Evolutionary conservation across 2,797 vertebrate genomes (phyloP).

Genomic region (Eleutherodactylus coqui): DNA sequence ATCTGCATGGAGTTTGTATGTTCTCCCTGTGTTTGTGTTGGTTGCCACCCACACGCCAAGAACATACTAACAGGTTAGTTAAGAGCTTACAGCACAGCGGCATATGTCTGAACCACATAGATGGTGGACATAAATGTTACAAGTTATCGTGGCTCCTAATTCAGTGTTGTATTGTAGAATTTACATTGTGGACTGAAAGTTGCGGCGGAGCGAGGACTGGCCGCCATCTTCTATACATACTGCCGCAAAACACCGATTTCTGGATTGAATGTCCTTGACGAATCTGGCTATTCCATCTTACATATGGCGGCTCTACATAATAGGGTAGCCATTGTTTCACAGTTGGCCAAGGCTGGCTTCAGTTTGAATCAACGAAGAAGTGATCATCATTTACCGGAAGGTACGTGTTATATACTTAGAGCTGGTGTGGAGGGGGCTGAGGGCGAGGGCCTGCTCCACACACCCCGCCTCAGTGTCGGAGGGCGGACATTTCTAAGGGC

Average conservation of each 20-base stretch:
- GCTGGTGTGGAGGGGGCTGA: too few relatives aligned
- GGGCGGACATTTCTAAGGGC: too few relatives aligned
- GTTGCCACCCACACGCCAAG: too few relatives aligned
- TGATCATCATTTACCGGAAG: slow-evolving; percentile 63
- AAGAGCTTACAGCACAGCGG: too few relatives aligned
- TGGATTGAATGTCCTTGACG: slow-evolving; percentile 73
- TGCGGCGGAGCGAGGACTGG: slow-evolving; percentile 75
- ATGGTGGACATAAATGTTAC: too few relatives aligned
- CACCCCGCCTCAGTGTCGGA: too few relatives aligned
- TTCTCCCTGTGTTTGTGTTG: too few relatives aligned
- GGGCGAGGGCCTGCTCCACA: too few relatives aligned
- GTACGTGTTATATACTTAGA: slow-evolving; percentile 65
- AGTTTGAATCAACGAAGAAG: slow-evolving; percentile 75
- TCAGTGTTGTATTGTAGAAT: slow-evolving; percentile 67
- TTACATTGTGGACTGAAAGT: slow-evolving; percentile 74
- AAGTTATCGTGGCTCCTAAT: not conserved
- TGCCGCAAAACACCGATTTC: slow-evolving; percentile 73
- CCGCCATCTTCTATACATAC: slow-evolving; percentile 74
- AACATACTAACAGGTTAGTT: too few relatives aligned
- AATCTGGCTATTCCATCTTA: slow-evolving; percentile 73
- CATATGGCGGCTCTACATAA: slow-evolving; percentile 79
- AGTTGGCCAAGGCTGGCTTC: slow-evolving; percentile 73
- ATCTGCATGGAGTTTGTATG: too few relatives aligned
- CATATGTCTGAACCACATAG: too few relatives aligned
- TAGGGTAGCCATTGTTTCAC: slow-evolving; percentile 74